Conservation (phyloP, 2,797 vertebrate genomes). For the Enteromius viviparus region DNA sequence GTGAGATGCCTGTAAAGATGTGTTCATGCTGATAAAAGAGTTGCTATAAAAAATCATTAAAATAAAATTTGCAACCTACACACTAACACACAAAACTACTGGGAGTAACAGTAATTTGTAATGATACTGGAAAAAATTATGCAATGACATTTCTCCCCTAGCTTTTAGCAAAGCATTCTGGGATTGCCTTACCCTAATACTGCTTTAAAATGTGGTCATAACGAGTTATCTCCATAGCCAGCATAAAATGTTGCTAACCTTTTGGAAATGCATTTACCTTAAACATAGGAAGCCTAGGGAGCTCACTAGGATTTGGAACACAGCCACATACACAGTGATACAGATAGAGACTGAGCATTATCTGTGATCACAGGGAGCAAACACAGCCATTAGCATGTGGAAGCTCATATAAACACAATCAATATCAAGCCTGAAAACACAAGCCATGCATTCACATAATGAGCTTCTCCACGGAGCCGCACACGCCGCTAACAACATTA, state of each 20-base stretch:
- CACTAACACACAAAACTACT: too few relatives aligned
- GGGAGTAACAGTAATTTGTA: neutral
- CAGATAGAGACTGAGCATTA: neutral
- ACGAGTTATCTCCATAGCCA: neutral
- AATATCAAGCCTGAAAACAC: slow-evolving; percentile 25
- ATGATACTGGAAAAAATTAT: neutral
- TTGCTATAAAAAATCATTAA: too few relatives aligned
- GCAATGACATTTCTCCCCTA: too few relatives aligned
- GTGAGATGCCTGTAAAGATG: neutral
- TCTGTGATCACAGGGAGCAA: slow-evolving; percentile 33
- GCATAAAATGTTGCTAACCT: neutral
- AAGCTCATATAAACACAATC: slow-evolving; percentile 39
- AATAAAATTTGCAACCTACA: too few relatives aligned
- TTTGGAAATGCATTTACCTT: neutral
- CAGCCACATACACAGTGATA: neutral
- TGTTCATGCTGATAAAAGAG: neutral
- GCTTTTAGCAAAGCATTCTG: neutral
- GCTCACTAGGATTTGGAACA: neutral
- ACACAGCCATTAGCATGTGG: neutral
- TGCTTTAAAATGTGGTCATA: neutral
- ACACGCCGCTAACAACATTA: slow-evolving; percentile 14
- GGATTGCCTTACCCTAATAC: neutral
- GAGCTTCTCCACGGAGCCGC: slow-evolving; percentile 18
- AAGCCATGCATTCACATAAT: slow-evolving; percentile 41
- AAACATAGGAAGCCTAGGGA: neutral